Evolutionary conservation across 2,113 vertebrate genomes (phyloP), one percentile per base, ranked within the genome.

Genomic region (Anser brachyrhynchus): DNA sequence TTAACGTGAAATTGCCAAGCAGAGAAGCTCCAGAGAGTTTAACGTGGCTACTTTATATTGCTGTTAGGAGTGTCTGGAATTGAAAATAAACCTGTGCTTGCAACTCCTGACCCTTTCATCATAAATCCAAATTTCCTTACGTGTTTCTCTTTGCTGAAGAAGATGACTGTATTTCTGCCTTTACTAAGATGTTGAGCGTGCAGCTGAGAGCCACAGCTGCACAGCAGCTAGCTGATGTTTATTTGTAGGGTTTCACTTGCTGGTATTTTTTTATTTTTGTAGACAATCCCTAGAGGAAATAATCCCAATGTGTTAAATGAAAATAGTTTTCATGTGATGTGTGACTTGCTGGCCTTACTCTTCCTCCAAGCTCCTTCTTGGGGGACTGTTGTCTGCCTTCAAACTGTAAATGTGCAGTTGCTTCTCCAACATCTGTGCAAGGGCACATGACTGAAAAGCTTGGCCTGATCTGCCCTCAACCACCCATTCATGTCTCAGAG

Each of bases 81-180:
- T 79, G 95, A 96, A 96, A 97, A 96, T 95, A 97, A 96, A 96
- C 96, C 95, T 92, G 73, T 15, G 64, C 91, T 96, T 81, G 93
- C 92, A 91, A 75, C 92, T 96, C 67, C 92, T 94, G 95, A 96
- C 96, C 96, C 90, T 94, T 93, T 81, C 95, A 92, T 91, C 96
- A 67, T 96, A 96, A 97, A 96, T 97, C 96, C 91, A 75, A 87
- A 79, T 77, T 96, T 95, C 89, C 84, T 87, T 66, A 89, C 5
- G 67, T 46, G 94, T 84, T 93, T 90, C 75, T 91, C 93, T 87
- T 33, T 43, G 77, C 89, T 82, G 84, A 75, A 86, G 93, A 86
- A 78, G 88, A 92, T 11, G 88, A 77, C 88, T 87, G 73, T 33
- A 37, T 84, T 92, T 80, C 89, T 89, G 69, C 9, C 80, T 89